Evolutionary conservation across 2,113 vertebrate genomes (phyloP).

Genomic region (Lichenostomus cassidix): DNA sequence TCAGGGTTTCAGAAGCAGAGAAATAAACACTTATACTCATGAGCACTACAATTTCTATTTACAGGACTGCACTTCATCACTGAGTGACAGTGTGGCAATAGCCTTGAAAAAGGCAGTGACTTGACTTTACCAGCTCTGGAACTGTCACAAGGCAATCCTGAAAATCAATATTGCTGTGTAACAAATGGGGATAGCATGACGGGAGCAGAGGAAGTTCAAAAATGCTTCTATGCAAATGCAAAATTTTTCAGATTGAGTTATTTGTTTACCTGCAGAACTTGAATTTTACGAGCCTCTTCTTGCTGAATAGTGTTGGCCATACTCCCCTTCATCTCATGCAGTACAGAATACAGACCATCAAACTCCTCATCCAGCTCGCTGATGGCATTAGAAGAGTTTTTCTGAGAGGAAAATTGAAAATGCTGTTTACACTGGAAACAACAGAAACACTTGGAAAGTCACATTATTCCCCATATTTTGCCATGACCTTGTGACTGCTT

Average conservation of each 20-base stretch:
- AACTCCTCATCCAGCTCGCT: conserved; percentile 91
- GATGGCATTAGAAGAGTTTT: conserved; percentile 83
- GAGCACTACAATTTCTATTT: background rate
- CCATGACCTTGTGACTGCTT: background rate
- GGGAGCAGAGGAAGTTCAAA: background rate
- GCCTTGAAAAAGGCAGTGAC: background rate
- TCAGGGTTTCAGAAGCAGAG: background rate
- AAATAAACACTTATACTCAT: background rate
- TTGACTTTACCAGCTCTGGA: background rate
- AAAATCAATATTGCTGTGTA: background rate
- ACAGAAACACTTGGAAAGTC: background rate
- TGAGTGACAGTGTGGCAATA: background rate
- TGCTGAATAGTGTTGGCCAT: conserved; percentile 84
- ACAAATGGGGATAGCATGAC: background rate
- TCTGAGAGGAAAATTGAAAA: conserved; percentile 68
- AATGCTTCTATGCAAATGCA: background rate
- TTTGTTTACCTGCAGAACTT: conserved; percentile 83
- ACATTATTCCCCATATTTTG: background rate
- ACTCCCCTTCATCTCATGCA: conserved; percentile 85
- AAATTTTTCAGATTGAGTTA: background rate
- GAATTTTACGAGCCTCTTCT: conserved; percentile 83
- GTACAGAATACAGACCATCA: conserved; percentile 81
- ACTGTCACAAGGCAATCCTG: background rate
- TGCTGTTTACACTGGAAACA: background rate
- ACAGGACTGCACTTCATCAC: background rate